A percentile compares a stretch with the other conserved stretches of the same genome.
Conservation (phyloP, 2,797 vertebrate genomes). For the Alcedo atthis region DNA sequence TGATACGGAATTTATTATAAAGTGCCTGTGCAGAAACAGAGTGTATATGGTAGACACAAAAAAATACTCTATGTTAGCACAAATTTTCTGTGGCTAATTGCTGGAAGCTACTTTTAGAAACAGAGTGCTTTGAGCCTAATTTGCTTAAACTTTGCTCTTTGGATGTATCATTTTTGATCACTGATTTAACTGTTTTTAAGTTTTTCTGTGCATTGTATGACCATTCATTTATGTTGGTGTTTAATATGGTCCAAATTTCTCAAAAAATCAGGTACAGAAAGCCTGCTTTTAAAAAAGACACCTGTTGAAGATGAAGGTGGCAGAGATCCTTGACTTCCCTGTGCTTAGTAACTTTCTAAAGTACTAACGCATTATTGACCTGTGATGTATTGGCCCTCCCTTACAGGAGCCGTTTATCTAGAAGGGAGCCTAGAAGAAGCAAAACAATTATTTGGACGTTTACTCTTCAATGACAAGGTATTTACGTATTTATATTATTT, state of each 20-base stretch:
- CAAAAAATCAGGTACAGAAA: background rate
- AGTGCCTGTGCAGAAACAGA: background rate
- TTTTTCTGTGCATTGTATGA: background rate
- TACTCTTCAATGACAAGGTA: slow-evolving; percentile 94
- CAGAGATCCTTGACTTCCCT: slow-evolving; percentile 6
- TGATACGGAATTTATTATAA: background rate
- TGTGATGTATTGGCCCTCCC: background rate
- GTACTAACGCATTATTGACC: slow-evolving; percentile 13
- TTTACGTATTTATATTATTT: background rate
- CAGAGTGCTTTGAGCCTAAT: background rate
- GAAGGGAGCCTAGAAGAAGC: slow-evolving; percentile 95
- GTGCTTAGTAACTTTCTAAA: slow-evolving; percentile 17
- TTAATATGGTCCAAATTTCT: background rate
- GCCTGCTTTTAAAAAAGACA: background rate
- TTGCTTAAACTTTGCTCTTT: background rate
- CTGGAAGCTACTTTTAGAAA: background rate
- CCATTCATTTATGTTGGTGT: background rate
- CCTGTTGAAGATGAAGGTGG: background rate
- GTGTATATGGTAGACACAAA: background rate
- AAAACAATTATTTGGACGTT: slow-evolving; percentile 91
- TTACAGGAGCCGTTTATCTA: slow-evolving; percentile 93
- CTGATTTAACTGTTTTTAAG: background rate
- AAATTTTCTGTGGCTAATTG: background rate
- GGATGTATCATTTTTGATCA: background rate
- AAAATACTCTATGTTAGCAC: background rate